Base-by-base conservation (phyloP, 53 echinoderm and acorn worm species). In the Holothuria leucospilota region DNA sequence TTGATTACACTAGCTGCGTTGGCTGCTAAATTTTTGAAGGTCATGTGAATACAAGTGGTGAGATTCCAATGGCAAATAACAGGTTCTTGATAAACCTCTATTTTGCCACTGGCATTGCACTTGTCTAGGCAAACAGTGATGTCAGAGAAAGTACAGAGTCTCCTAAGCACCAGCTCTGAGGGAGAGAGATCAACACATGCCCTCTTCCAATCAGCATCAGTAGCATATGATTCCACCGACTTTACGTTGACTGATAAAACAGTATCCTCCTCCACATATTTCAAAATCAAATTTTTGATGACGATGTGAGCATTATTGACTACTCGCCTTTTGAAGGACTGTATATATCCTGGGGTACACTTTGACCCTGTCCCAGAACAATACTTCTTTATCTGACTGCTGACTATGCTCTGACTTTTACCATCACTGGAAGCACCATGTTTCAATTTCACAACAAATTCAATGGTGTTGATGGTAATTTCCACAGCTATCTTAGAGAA, bases 261-360 rank as follows among this genome's bases (percentile, higher is more conserved):
- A 40, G 95, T 99, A 88, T 99, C 99, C 51, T 94, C 99, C 62
- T 99, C 99, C 9, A 95, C 95, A 60, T 99, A 99, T 82, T 99
- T 99, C 77, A 99, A 78, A 52, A 99, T 89, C 12, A 99, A 87
- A 63, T 99, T 99, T 53, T 99, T 99, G 82, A 99, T 87, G 64
- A 94, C 89, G 46, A 99, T 87, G n/a, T 81, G 88, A 62, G 91
- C 94, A 46, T 99, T 99, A 86, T 99, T 95, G 39, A 94, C 90
- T 38, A 99, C 90, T 24, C 99, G 87, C 72, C 95, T 94, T 78
- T 92, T 94, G 27, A 99, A 83, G 1, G 99, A 95, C 51, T 95
- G 95, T 24, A 99, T 93, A 64, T 99, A 99, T 8, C 95, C 92
- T 18, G 99, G 99, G 20, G 99, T 92, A 30, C 95, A 84, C 56